Evolutionary conservation across 2,888 invertebrate genomes (phyloP).

Genomic region (Drosophila rubida): DNA sequence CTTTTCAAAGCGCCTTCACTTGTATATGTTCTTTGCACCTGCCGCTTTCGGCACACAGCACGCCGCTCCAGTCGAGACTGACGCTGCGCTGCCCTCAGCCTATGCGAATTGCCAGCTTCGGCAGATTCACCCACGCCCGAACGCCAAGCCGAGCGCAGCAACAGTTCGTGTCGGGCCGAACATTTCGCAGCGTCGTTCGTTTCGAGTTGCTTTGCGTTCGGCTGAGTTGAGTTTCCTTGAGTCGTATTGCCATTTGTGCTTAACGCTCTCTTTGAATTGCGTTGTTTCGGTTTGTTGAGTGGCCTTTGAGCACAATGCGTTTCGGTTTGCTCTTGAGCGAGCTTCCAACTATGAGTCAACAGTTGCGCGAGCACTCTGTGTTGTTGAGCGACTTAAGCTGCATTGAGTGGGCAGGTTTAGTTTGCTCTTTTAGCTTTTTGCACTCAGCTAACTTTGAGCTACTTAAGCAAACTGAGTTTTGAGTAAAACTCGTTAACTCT

Average conservation of each 20-base stretch:
- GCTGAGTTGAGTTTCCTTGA: constrained; percentile 1
- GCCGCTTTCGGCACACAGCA: constrained; percentile 70
- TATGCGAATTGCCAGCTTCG: constrained; percentile 33
- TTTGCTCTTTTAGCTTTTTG: neutral
- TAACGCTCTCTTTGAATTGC: constrained; percentile 1
- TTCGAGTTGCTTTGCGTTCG: neutral
- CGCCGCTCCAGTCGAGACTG: constrained; percentile 80
- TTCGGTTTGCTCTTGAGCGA: constrained; percentile 4
- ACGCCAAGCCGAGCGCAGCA: constrained; percentile 4
- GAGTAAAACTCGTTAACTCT: neutral
- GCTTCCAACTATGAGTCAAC: no score
- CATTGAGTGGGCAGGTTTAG: no score
- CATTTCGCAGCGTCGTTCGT: constrained; percentile 19
- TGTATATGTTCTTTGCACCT: constrained; percentile 31
- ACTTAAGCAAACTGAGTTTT: neutral
- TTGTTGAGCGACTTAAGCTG: neutral
- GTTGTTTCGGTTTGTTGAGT: neutral
- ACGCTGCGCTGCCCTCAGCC: constrained; percentile 31
- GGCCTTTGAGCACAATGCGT: neutral
- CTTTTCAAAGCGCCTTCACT: constrained; percentile 1
- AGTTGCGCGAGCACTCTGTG: neutral
- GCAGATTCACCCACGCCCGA: constrained; percentile 52
- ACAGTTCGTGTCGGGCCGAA: constrained; percentile 25
- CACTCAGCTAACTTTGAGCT: neutral
- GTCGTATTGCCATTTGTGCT: neutral